Evolutionary conservation across 2,888 invertebrate genomes (phyloP).

Genomic region (Taenaris catops): DNA sequence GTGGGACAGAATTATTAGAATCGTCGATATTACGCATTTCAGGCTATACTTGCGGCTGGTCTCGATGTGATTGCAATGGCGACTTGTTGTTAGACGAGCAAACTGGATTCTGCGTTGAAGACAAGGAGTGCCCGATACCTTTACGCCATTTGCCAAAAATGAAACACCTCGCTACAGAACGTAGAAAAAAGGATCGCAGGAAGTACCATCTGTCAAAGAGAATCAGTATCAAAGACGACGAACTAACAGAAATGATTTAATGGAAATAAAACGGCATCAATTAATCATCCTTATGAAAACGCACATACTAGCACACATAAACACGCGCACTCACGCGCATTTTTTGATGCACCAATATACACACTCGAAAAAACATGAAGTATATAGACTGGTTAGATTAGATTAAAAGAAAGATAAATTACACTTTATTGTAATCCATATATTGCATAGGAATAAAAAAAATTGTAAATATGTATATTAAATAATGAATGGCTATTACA

Average conservation of each 20-base stretch:
- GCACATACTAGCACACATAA: no score
- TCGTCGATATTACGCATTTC: slow-evolving; percentile 6
- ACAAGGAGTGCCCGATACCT: slow-evolving; percentile 25
- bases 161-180: slow-evolving; percentile 9
- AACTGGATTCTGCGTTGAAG: slow-evolving; percentile 31
- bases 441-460: no score
- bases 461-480: no score
- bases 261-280: background rate
- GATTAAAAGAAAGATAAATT: no score
- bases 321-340: no score
- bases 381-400: no score
- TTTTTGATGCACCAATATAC: no score
- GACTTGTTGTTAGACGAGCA: slow-evolving; percentile 39
- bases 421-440: no score
- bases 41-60: slow-evolving; percentile 68
- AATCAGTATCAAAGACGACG: slow-evolving; percentile 17
- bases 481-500: no score
- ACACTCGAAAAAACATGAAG: no score
- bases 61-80: slow-evolving; percentile 57
- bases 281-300: no score
- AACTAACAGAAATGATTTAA: slow-evolving; percentile 4
- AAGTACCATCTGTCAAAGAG: slow-evolving; percentile 18
- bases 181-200: slow-evolving; percentile 1
- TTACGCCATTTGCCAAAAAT: background rate
- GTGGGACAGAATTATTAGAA: no score